Evolutionary conservation across 2,113 vertebrate species (phyloP).

Genomic region (Menidia beryllina): DNA sequence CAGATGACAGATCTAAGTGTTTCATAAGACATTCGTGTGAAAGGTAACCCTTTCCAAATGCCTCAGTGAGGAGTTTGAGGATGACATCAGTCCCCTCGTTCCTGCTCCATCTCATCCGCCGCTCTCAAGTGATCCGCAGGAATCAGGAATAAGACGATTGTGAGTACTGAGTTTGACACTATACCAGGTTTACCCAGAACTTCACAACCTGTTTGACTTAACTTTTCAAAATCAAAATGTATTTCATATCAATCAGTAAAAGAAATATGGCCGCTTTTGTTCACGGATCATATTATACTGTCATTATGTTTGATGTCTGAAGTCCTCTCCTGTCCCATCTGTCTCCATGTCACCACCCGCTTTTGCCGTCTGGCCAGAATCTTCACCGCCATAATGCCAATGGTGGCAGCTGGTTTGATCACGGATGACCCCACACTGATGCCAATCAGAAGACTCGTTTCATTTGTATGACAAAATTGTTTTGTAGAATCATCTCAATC

Average conservation of each 20-base stretch:
- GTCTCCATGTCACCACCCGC: not conserved
- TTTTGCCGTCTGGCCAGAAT: slow-evolving; percentile 83
- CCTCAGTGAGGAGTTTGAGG: slow-evolving; percentile 88
- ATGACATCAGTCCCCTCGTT: slow-evolving; percentile 78
- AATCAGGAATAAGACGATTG: slow-evolving; percentile 93
- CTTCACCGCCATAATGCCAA: slow-evolving; percentile 96
- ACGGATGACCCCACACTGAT: slow-evolving; percentile 91
- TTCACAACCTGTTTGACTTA: not conserved
- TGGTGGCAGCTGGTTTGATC: slow-evolving; percentile 94
- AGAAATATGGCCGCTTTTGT: not conserved
- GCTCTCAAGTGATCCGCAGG: slow-evolving; percentile 81
- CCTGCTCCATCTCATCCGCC: slow-evolving; percentile 64
- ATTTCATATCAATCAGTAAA: not conserved
- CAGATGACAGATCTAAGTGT: not conserved
- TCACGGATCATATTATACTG: not conserved
- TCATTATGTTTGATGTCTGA: not conserved
- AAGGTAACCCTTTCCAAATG: slow-evolving; percentile 29
- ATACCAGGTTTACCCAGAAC: not conserved
- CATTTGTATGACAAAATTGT: slow-evolving; percentile 82
- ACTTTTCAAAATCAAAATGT: not conserved
- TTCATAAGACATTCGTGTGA: not conserved
- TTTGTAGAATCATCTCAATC: not conserved
- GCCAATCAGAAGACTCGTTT: slow-evolving; percentile 91
- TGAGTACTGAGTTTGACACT: slow-evolving; percentile 79
- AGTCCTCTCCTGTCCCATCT: not conserved